Conservation (phyloP, 2,797 vertebrate species). For the Stomatorhinus walkeri region DNA sequence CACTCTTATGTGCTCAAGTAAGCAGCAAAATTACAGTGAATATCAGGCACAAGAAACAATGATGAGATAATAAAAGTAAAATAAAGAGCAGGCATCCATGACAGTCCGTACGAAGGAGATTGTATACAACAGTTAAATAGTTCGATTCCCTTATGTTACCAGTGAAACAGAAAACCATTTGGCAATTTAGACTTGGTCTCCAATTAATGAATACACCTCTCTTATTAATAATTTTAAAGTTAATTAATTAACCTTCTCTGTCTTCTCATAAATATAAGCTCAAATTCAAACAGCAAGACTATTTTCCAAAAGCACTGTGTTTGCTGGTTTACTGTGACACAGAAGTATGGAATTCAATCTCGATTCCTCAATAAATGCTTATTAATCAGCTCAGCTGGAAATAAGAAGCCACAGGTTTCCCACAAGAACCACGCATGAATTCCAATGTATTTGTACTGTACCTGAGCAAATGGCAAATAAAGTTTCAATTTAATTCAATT, state of each 20-base stretch:
- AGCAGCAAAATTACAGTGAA: background rate
- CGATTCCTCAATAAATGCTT: background rate
- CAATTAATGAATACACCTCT: background rate
- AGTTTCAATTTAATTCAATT: background rate
- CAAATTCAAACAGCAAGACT: background rate
- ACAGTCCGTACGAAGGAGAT: background rate
- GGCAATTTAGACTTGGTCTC: background rate
- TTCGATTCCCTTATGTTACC: background rate
- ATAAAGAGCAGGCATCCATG: background rate
- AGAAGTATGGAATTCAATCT: background rate
- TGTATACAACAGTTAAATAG: background rate
- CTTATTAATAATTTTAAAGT: too few relatives aligned
- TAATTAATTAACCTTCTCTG: background rate
- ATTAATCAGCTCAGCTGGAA: background rate
- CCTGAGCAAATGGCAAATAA: background rate
- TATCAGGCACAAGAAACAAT: background rate
- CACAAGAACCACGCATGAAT: background rate
- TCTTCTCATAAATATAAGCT: background rate
- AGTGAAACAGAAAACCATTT: background rate
- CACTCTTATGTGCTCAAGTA: background rate
- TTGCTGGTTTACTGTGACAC: background rate
- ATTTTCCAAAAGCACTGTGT: background rate
- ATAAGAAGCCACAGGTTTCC: background rate
- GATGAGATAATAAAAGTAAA: background rate
- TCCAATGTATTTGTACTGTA: background rate